Percentiles rank a stretch among this genome's conserved stretches.
Conservation (phyloP, 1,140 invertebrate genomes). For the Heliconius nattereri region DNA sequence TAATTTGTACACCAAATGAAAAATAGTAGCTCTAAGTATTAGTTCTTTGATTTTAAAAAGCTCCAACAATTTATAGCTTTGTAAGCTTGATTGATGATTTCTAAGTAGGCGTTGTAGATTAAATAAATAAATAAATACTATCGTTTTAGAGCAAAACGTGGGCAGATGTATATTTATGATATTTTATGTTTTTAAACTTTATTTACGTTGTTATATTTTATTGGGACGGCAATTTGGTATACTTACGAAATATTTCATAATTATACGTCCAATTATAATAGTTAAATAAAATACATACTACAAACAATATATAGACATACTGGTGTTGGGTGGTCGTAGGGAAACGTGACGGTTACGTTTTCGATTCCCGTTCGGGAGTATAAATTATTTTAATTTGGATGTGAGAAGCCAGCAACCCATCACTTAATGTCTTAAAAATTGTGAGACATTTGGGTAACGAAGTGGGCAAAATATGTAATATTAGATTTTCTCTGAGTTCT, state of each 20-base stretch:
- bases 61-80: background rate
- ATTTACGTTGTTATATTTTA: background rate
- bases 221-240: background rate
- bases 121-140: slow-evolving; percentile 2
- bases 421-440: no score
- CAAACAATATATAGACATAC: no score
- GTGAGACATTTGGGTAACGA: no score
- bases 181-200: background rate
- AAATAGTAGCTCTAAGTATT: background rate
- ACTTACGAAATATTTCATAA: background rate
- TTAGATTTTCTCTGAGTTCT: no score
- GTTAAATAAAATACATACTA: no score
- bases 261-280: background rate
- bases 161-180: slow-evolving; percentile 1
- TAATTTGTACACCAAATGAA: background rate
- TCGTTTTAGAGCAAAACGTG: slow-evolving; percentile 2
- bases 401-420: no score
- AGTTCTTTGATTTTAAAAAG: slow-evolving; percentile 1
- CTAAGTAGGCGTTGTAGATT: slow-evolving; percentile 7
- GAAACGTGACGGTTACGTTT: background rate
- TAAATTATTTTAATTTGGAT: no score
- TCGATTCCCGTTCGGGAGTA: background rate
- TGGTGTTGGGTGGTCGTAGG: no score
- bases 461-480: background rate
- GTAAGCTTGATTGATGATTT: slow-evolving; percentile 5